These are phyloP conservation scores for Motacilla alba DNA, from an alignment of 2,113 vertebrate species.

Conservation along the genomic window DNA sequence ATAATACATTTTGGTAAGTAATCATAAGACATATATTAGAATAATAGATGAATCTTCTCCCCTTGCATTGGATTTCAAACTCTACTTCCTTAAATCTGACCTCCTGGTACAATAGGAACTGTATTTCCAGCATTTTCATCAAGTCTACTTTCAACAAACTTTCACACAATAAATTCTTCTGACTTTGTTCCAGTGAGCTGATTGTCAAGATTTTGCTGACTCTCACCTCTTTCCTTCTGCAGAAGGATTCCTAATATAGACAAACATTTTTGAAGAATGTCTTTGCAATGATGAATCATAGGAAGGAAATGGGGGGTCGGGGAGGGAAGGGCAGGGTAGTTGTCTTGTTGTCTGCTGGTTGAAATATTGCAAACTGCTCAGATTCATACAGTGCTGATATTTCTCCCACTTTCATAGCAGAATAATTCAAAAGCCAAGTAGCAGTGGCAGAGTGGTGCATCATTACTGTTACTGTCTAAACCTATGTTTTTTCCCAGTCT, in stretches of 20 bases:
- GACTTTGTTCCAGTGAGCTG: neutral
- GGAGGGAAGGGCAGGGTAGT: neutral
- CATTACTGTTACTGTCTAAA: neutral
- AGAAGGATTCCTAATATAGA: neutral
- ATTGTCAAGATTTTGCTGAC: slow-evolving; percentile 14
- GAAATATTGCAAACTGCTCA: neutral
- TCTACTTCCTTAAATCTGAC: neutral
- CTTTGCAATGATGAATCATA: slow-evolving; percentile 13
- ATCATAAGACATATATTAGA: neutral
- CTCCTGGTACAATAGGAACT: neutral
- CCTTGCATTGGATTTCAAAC: neutral
- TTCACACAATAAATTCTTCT: neutral
- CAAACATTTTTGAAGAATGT: neutral
- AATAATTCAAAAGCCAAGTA: neutral
- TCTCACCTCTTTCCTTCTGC: neutral
- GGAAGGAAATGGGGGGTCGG: neutral
- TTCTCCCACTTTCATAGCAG: neutral
- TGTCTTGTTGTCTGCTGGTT: neutral
- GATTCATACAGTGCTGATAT: neutral
- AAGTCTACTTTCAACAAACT: neutral
- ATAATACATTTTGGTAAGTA: neutral
- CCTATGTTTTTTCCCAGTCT: neutral
- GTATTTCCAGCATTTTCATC: neutral
- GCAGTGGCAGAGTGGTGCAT: neutral
- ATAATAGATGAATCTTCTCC: neutral